Base-by-base conservation (phyloP, 2,888 invertebrate genomes). In the Thera britannica region DNA sequence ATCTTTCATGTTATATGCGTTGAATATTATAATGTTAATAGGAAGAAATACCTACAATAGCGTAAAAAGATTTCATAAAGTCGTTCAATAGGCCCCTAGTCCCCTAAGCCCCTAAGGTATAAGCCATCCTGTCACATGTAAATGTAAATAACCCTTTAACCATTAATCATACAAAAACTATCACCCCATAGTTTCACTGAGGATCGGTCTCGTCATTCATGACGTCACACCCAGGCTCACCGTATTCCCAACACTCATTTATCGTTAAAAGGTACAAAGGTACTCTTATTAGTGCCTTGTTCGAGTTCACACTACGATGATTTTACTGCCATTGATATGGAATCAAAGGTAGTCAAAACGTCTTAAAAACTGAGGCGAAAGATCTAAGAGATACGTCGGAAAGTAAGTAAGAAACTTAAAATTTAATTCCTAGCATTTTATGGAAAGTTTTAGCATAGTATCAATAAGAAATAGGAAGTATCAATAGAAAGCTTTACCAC, bases 241-340 rank as follows among this genome's bases (percentile, higher is more conserved):
- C 80, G 73, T 77, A 75, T 68, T 69, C 69, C 73, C 70, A 51
- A 65, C 72, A 71, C 75, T 79, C 80, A 79, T 82, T 83, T 81
- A 83, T 78, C 77, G 77, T 84, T 83, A 81, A 83, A 87, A 86
- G 86, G 86, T 85, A 83, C 64, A 59, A 58, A 69, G 70, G 66
- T 70, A 66, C 70, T 65, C 49, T 38, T 9, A 57, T 41, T 71
- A 70, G 70, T 66, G 59, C 57, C 62, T 62, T 23, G 58, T 65
- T 34, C 4, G 8, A 11, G 69, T 69, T 46, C 69, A 69, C 38
- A 69, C 59, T 54, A 62, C 8, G 52, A 44, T 12, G n/a, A 52
- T 9, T 23, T 9, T 58, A 1, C 2, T 9, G 9, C 2, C 9
- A 46, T 46, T 3, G 44, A 44, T 8, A 9, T 44, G 8, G 2